phyloP scores from a whole-genome alignment of 1,140 invertebrate genomes.

The Sarcophaga bullata region DNA sequence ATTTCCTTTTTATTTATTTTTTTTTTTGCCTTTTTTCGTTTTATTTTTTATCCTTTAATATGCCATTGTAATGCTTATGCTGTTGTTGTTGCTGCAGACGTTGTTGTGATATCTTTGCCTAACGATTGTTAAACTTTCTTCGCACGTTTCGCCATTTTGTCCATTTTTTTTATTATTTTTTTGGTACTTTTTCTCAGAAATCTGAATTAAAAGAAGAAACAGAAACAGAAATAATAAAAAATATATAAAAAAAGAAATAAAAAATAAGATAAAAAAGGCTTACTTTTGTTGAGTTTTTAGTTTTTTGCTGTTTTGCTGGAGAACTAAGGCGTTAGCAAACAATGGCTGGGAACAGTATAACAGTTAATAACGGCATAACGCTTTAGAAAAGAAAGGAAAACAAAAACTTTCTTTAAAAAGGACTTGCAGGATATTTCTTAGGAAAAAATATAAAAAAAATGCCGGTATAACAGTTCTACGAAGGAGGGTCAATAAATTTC shows the following conservation, averaged over 20 bases:
- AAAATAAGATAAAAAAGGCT: not conserved
- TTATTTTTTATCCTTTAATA: not conserved
- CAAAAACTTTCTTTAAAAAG: too few relatives aligned
- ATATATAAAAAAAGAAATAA: too few relatives aligned
- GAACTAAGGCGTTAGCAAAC: too few relatives aligned
- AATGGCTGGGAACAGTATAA: too few relatives aligned
- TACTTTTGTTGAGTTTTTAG: not conserved
- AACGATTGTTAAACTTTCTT: constrained; percentile 7
- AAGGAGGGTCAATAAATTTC: too few relatives aligned
- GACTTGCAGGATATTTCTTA: too few relatives aligned
- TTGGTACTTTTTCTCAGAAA: not conserved
- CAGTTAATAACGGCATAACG: too few relatives aligned
- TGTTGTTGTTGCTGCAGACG: not conserved
- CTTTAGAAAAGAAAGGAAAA: too few relatives aligned
- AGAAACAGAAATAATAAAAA: too few relatives aligned
- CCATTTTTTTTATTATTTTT: constrained; percentile 20
- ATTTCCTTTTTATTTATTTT: not conserved
- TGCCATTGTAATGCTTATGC: not conserved
- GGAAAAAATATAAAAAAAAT: too few relatives aligned
- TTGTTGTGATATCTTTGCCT: not conserved
- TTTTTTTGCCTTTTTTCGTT: too few relatives aligned
- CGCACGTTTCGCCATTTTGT: constrained; percentile 17
- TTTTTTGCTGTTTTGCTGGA: not conserved
- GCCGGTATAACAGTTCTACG: too few relatives aligned
- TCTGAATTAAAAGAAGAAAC: not conserved